Evolutionary conservation across 2,797 vertebrate species (phyloP), one percentile per base, ranked within the genome.

Genomic region (Chelon labrosus): DNA sequence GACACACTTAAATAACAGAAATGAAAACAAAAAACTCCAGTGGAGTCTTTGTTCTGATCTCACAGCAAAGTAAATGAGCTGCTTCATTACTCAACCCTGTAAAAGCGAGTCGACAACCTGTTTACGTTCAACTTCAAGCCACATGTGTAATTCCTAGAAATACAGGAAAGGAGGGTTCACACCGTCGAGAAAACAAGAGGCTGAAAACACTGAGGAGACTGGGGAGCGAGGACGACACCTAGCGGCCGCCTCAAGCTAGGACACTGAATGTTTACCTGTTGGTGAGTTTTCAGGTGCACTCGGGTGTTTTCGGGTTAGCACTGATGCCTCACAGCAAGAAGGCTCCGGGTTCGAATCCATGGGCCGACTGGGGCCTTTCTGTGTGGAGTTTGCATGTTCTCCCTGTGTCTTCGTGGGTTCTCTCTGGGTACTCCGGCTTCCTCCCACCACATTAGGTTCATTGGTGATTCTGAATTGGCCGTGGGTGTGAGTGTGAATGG

Each of bases 111-210:
- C 31, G 70, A 77, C 35, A 60, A 62, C 27, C n/a, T 78, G 76
- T 81, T 85, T 71, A 79, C 73, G 10, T 54, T 16, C 8, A 62
- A 27, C 63, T 62, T 67, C 55, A 37, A 16, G 51, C 51, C 53
- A 41, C 38, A 63, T 11, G 12, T 58, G 19, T 37, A 13, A 31
- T 88, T 91, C 88, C 56, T 72, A 75, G 82, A 88, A 88, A 7
- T 46, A 19, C 52, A 62, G 0, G 10, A 67, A 58, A 31, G 56
- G 11, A 56, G 50, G 14, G 62, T 31, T 69, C 69, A 82, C 46
- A 35, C n/a, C 53, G 13, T 57, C 57, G 59, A 20, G 60, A 44
- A 6, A 16, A 17, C 14, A 14, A 44, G 6, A 44, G 5, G 16
- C 14, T 31, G 17, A 6, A 44, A 13, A n/a, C 17, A 46, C 14